Evolutionary conservation across 2,113 vertebrate genomes (phyloP), one percentile per base, ranked within the genome.

Genomic region (Ctenodactylus gundi): DNA sequence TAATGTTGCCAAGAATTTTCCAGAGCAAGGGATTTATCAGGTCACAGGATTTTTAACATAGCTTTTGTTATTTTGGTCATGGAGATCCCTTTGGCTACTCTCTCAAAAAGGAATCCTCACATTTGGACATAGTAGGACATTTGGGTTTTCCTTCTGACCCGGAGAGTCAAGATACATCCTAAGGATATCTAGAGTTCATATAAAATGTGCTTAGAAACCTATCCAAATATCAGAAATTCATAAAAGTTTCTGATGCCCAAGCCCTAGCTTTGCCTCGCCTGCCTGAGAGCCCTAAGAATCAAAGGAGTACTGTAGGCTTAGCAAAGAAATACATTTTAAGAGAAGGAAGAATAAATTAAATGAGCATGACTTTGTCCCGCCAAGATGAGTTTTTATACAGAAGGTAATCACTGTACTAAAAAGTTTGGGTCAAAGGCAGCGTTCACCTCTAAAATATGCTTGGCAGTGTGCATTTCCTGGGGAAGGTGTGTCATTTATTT

Each of bases 91-190:
- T 73, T 20, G 27, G 80, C 36, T 96, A 67, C 90, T 91, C 94
- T 3, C 4, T 93, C 51, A 94, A 64, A 97, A 96, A 46, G 73
- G 55, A 84, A 57, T n/a, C 77, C 46, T 93, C 82, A 77, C 4
- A 2, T 90, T 75, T 75, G 93, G 46, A 44, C 39, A 27, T 73
- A 80, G 81, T 46, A 92, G 18, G 60, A 89, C n/a, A 55, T 58
- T 41, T 11, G 2, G 2, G n/a, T 5, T 93, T 97, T 96, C 84
- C 41, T 81, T 95, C 49, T 75, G 55, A 90, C 44, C 14, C 62
- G 46, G 65, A 95, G 64, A 55, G 55, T 34, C n/a, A 95, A 92
- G 55, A 60, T 68, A 64, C 18, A 55, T 60, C 17, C 13, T 53
- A 64, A 96, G 36, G 77, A 93, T 3, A 41, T 29, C 51, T 77